These are phyloP conservation scores for Epinotia demarniana DNA, from an alignment of 2,888 invertebrate species.

Conservation along the genomic window DNA sequence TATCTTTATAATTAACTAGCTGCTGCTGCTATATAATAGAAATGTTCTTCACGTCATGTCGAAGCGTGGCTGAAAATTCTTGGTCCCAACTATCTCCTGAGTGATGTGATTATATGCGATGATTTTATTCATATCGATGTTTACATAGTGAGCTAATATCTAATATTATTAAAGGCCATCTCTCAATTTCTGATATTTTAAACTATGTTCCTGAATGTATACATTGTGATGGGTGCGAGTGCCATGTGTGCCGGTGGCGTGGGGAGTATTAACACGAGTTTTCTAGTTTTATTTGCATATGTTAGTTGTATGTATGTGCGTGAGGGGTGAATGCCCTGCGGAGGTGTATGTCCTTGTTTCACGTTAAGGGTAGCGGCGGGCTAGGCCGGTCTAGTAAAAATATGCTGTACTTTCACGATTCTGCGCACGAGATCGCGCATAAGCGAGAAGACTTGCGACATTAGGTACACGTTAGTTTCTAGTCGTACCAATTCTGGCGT, in stretches of 20 bases:
- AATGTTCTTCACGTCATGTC: not conserved
- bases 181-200: not conserved
- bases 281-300: slow-evolving; percentile 13
- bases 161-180: not conserved
- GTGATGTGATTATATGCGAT: not conserved
- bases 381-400: no score
- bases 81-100: not conserved
- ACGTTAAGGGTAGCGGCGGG: not conserved
- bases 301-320: slow-evolving; percentile 54
- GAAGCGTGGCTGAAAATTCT: not conserved
- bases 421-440: not conserved
- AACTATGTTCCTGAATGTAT: slow-evolving; percentile 22
- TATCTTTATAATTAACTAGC: not conserved
- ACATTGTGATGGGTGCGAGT: slow-evolving; percentile 58
- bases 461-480: no score
- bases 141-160: not conserved
- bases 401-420: no score
- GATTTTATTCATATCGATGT: slow-evolving; percentile 7
- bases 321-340: not conserved
- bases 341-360: not conserved
- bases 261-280: not conserved
- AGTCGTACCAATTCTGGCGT: not conserved
- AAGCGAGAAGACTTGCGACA: not conserved
- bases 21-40: not conserved
- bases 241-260: slow-evolving; percentile 23